These are phyloP conservation scores for Chromobotia macracanthus DNA, from an alignment of 2,797 vertebrate genomes.

Conservation along the genomic window DNA sequence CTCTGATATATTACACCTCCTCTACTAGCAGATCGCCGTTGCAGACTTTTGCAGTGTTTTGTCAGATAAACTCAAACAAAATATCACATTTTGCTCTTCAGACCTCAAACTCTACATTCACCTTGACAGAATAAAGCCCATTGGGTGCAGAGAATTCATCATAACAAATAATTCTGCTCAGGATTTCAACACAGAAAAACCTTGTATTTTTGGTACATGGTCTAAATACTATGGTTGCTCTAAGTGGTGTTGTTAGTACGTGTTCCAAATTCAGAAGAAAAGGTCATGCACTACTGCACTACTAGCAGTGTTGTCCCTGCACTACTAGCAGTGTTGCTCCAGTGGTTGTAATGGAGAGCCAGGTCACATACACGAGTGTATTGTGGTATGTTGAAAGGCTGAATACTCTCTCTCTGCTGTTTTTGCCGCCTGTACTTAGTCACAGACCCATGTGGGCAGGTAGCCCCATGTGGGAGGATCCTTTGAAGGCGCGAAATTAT, in stretches of 20 bases:
- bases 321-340: conserved; percentile 12
- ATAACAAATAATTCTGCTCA: not conserved
- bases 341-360: conserved; percentile 28
- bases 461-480: conserved; percentile 22
- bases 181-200: not conserved
- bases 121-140: not conserved
- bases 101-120: not conserved
- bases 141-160: not conserved
- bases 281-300: not conserved
- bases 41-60: not conserved
- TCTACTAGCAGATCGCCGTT: not conserved
- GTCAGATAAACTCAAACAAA: not conserved
- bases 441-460: conserved; percentile 34
- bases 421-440: conserved; percentile 9
- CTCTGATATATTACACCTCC: not conserved
- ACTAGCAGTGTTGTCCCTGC: conserved; percentile 11
- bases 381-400: not conserved
- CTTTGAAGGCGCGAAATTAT: conserved; percentile 32
- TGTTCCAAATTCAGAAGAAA: conserved; percentile 3
- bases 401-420: not conserved
- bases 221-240: not conserved
- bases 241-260: not conserved
- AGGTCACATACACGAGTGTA: conserved; percentile 8
- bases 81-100: not conserved
- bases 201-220: not conserved